These are phyloP conservation scores for Plagodis dolabraria DNA, from an alignment of 2,888 invertebrate species.

Conservation along the genomic window DNA sequence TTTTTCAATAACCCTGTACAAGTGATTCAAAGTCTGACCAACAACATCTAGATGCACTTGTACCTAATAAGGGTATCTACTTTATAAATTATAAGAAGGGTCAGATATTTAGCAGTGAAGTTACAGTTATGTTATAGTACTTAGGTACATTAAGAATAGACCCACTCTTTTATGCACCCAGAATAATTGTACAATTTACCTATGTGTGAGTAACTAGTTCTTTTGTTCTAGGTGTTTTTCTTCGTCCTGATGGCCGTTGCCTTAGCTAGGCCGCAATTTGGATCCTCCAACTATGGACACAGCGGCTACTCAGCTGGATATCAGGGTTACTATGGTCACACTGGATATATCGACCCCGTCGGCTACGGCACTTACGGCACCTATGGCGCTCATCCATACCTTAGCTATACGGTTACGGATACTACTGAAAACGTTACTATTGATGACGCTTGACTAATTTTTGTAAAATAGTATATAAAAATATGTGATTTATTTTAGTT, in stretches of 20 bases:
- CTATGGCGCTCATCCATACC: constrained; percentile 64
- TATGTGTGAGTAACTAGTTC: not conserved
- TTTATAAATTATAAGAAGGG: too few relatives aligned
- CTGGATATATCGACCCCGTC: constrained; percentile 69
- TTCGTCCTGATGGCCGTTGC: constrained; percentile 75
- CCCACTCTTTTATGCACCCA: too few relatives aligned
- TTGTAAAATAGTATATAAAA: constrained; percentile 9
- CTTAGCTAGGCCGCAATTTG: constrained; percentile 73
- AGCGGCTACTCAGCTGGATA: constrained; percentile 60
- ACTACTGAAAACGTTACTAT: constrained; percentile 55
- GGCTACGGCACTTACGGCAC: constrained; percentile 62
- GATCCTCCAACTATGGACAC: constrained; percentile 64
- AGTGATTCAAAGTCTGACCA: too few relatives aligned
- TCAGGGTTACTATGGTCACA: constrained; percentile 66
- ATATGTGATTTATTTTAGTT: constrained; percentile 26
- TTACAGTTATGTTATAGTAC: too few relatives aligned
- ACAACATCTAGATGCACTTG: too few relatives aligned
- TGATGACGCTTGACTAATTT: too few relatives aligned
- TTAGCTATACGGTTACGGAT: constrained; percentile 66
- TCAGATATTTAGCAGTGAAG: too few relatives aligned
- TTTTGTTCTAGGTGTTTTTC: constrained; percentile 66
- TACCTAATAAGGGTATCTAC: too few relatives aligned
- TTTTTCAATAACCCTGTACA: too few relatives aligned
- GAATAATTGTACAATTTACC: too few relatives aligned
- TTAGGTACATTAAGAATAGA: too few relatives aligned